These are phyloP conservation scores for Grus americana DNA, from an alignment of 2,113 vertebrate species.

Conservation along the genomic window DNA sequence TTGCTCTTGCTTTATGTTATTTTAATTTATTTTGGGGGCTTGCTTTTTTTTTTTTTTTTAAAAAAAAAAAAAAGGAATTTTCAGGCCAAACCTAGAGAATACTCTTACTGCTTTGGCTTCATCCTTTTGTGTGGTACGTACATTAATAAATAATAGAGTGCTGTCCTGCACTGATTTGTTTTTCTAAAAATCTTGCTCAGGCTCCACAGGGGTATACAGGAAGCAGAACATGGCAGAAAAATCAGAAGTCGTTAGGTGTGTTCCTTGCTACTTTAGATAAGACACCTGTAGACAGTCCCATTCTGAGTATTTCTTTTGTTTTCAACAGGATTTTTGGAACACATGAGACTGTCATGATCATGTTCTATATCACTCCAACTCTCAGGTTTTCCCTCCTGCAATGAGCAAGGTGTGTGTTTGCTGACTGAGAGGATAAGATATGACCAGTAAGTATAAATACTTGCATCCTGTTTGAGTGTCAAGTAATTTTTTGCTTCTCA, in stretches of 20 bases:
- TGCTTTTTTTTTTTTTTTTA: background rate
- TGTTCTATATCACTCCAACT: background rate
- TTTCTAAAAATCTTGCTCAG: background rate
- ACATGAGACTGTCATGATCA: background rate
- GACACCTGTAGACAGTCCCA: accelerated
- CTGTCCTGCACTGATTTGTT: background rate
- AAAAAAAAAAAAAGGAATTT: background rate
- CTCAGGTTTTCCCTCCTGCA: background rate
- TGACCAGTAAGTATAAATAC: background rate
- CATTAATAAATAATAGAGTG: background rate
- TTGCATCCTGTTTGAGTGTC: background rate
- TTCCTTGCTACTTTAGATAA: background rate
- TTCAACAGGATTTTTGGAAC: background rate
- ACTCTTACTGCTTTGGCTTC: background rate
- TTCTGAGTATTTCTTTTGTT: background rate
- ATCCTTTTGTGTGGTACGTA: background rate
- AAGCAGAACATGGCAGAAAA: background rate
- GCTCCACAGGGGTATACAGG: background rate
- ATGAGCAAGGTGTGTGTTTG: background rate
- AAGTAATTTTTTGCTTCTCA: background rate
- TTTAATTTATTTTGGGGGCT: background rate
- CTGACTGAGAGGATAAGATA: background rate
- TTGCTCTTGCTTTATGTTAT: background rate
- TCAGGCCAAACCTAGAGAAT: background rate
- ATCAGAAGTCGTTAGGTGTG: background rate